Conservation (phyloP, 2,113 vertebrate species). For the Carettochelys insculpta region DNA sequence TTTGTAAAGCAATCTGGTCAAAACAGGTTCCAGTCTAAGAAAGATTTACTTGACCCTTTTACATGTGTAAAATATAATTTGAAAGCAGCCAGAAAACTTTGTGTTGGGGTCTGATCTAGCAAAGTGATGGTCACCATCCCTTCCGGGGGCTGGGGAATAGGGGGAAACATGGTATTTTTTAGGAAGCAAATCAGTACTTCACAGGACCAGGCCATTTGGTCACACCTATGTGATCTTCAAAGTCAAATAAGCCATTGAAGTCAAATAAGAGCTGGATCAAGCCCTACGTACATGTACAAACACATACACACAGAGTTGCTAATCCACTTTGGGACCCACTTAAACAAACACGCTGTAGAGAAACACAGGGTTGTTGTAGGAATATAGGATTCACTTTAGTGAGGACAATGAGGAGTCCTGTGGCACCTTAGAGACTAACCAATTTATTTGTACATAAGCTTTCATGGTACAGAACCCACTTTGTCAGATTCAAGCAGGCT, state of each 20-base stretch:
- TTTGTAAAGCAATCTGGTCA: background rate
- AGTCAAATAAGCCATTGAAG: background rate
- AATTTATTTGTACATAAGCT: too few species aligned
- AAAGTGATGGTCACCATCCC: background rate
- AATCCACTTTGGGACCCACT: background rate
- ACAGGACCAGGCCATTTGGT: background rate
- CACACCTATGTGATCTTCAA: background rate
- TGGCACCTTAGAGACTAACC: too few species aligned
- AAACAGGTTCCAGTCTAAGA: background rate
- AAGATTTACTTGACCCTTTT: background rate
- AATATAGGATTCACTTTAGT: background rate
- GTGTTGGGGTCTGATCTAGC: background rate
- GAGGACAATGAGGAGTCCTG: background rate
- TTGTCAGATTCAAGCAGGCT: too few species aligned
- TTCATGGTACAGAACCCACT: too few species aligned
- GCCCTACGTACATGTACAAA: background rate
- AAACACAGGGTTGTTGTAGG: background rate
- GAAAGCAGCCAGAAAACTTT: background rate
- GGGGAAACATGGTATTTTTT: background rate
- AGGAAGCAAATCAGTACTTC: background rate
- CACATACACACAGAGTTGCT: background rate
- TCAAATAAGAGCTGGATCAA: background rate
- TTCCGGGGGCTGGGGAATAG: background rate
- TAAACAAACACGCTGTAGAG: background rate
- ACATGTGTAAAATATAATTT: background rate